phyloP scores from a whole-genome alignment of 1,140 invertebrate genomes.

The Thaumatotibia leucotreta region DNA sequence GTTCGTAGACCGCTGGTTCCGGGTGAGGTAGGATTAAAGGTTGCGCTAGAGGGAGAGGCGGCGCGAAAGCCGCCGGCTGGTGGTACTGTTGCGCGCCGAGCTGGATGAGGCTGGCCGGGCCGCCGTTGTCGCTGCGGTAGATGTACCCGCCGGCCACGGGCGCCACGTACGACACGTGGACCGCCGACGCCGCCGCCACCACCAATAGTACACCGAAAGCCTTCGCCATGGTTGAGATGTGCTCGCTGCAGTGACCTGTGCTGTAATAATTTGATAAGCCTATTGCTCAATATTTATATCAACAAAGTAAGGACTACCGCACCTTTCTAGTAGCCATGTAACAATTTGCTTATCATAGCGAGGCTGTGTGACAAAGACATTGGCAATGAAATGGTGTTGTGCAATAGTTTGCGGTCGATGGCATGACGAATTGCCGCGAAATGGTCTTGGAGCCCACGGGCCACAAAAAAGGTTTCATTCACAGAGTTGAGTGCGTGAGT shows the following conservation, averaged over 20 bases:
- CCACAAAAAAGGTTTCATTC: constrained; percentile 14
- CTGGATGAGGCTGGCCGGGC: constrained; percentile 67
- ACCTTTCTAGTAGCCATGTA: constrained; percentile 70
- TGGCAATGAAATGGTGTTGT: constrained; percentile 59
- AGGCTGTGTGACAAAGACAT: constrained; percentile 69
- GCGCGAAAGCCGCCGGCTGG: constrained; percentile 42
- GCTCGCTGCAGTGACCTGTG: constrained; percentile 37
- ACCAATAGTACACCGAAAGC: constrained; percentile 38
- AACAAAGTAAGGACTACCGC: constrained; percentile 46
- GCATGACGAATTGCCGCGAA: constrained; percentile 37
- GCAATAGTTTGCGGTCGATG: constrained; percentile 34
- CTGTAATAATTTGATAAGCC: constrained; percentile 64
- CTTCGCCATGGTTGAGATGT: constrained; percentile 45
- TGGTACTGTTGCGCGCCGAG: constrained; percentile 59
- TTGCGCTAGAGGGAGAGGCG: constrained; percentile 40
- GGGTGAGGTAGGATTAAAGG: constrained; percentile 20
- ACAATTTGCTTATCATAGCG: constrained; percentile 60
- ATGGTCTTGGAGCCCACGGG: constrained; percentile 34
- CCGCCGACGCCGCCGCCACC: constrained; percentile 34
- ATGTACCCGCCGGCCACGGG: constrained; percentile 71
- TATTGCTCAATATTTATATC: constrained; percentile 73
- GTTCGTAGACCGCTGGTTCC: constrained; percentile 38
- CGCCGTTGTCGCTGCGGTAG: constrained; percentile 73
- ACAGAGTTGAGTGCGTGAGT: neutral
- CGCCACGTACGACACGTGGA: constrained; percentile 45